Conservation (phyloP, 1,140 invertebrate species). For the Dermatophagoides farinae region DNA sequence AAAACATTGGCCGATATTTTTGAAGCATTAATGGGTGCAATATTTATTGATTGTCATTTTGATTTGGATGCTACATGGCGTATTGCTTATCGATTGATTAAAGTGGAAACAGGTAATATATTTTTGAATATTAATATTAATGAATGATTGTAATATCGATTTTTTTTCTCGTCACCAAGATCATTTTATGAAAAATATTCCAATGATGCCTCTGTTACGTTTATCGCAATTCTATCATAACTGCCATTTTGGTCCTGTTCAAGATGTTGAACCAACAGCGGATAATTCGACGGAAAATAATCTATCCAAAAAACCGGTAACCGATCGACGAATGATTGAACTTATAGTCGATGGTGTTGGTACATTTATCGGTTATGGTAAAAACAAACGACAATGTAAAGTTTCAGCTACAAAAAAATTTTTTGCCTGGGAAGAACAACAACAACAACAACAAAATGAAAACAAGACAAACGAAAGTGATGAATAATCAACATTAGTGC, state of each 20-base stretch:
- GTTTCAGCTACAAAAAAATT: background rate
- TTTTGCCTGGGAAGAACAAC: too few species aligned
- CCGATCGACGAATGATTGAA: background rate
- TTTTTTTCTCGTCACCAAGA: background rate
- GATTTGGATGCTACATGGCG: conserved; percentile 55
- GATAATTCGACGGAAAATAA: background rate
- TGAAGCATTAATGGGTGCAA: conserved; percentile 73
- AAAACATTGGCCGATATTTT: conserved; percentile 87
- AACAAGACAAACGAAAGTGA: too few species aligned
- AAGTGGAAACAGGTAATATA: conserved; percentile 30
- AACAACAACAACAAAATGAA: too few species aligned
- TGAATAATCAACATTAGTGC: too few species aligned
- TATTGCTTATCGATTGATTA: conserved; percentile 43
- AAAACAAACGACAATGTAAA: background rate
- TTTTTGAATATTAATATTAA: background rate
- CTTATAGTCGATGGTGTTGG: background rate
- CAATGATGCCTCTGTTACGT: background rate
- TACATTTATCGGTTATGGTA: background rate
- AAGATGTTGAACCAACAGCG: background rate
- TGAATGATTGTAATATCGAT: too few species aligned
- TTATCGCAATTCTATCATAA: background rate
- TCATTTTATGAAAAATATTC: conserved; percentile 1
- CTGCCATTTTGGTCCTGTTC: background rate
- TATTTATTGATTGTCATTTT: conserved; percentile 67
- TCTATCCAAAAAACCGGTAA: background rate